These are phyloP conservation scores for Trididemnum nubilum DNA, from an alignment of 23 tunicate species.

Conservation along the genomic window DNA sequence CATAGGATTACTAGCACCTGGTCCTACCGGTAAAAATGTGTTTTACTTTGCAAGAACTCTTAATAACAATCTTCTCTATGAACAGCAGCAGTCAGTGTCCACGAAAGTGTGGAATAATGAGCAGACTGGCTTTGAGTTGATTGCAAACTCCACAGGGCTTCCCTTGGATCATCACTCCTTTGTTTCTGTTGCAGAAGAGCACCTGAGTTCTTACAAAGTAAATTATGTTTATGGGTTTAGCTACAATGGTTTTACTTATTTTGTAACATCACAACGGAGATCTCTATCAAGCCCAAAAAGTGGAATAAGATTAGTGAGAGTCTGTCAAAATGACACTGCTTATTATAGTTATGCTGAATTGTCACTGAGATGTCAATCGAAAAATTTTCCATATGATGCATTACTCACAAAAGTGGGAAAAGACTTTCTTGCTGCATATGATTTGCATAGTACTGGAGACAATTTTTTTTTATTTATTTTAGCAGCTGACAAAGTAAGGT, in stretches of 20 bases:
- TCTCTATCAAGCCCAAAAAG: not conserved
- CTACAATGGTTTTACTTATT: conserved; percentile 66
- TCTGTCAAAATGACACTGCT: conserved; percentile 61
- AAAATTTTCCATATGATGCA: conserved; percentile 26
- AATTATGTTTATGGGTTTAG: conserved; percentile 57
- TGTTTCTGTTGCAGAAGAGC: conserved; percentile 31
- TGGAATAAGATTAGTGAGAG: conserved; percentile 49
- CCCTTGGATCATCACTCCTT: conserved; percentile 29
- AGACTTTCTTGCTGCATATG: conserved; percentile 25
- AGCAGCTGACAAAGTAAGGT: not conserved
- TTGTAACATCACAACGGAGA: conserved; percentile 59
- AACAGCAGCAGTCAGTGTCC: conserved; percentile 68
- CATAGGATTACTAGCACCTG: conserved; percentile 40
- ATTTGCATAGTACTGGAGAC: not conserved
- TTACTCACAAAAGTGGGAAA: conserved; percentile 27
- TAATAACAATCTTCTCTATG: conserved; percentile 23
- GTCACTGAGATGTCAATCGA: conserved; percentile 36
- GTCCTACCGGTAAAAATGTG: conserved; percentile 7
- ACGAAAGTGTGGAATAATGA: conserved; percentile 59
- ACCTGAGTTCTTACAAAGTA: conserved; percentile 32
- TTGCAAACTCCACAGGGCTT: conserved; percentile 19
- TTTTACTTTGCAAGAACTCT: conserved; percentile 73
- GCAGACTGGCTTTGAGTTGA: conserved; percentile 50
- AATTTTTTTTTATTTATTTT: conserved; percentile 2
- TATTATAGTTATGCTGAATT: conserved; percentile 68